Percentiles rank a stretch among this genome's conserved stretches.
These are phyloP conservation scores for Thyatira batis DNA, from an alignment of 2,888 invertebrate genomes.

Conservation along the genomic window DNA sequence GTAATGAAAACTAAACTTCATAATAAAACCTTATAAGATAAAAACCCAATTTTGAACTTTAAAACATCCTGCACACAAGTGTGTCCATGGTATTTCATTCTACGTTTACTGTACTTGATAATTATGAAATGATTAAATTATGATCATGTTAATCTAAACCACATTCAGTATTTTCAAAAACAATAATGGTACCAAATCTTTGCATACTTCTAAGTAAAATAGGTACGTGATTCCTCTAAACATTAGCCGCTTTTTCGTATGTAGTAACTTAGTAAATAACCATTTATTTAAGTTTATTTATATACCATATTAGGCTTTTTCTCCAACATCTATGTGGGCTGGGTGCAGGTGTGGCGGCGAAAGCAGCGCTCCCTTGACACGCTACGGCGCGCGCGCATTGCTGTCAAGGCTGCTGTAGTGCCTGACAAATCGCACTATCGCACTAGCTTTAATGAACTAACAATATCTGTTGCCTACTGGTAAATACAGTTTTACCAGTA, in stretches of 20 bases:
- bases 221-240: too few relatives aligned
- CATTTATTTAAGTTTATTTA: slow-evolving; percentile 13
- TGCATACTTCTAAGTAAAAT: too few relatives aligned
- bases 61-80: too few relatives aligned
- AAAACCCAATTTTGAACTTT: too few relatives aligned
- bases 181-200: too few relatives aligned
- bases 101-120: too few relatives aligned
- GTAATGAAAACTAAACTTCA: background rate
- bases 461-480: slow-evolving; percentile 28
- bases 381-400: slow-evolving; percentile 80
- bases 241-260: too few relatives aligned
- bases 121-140: too few relatives aligned
- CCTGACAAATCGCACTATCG: slow-evolving; percentile 43
- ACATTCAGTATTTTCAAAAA: too few relatives aligned
- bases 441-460: slow-evolving; percentile 49
- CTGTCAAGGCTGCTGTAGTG: slow-evolving; percentile 72
- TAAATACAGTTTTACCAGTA: background rate
- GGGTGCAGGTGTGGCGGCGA: slow-evolving; percentile 74
- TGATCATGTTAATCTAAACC: too few relatives aligned
- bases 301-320: slow-evolving; percentile 44
- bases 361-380: slow-evolving; percentile 82
- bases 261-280: slow-evolving; percentile 13
- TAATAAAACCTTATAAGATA: too few relatives aligned
- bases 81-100: too few relatives aligned
- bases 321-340: slow-evolving; percentile 47